phyloP scores from a whole-genome alignment of 2,797 vertebrate species.

The Hirundo rustica region DNA sequence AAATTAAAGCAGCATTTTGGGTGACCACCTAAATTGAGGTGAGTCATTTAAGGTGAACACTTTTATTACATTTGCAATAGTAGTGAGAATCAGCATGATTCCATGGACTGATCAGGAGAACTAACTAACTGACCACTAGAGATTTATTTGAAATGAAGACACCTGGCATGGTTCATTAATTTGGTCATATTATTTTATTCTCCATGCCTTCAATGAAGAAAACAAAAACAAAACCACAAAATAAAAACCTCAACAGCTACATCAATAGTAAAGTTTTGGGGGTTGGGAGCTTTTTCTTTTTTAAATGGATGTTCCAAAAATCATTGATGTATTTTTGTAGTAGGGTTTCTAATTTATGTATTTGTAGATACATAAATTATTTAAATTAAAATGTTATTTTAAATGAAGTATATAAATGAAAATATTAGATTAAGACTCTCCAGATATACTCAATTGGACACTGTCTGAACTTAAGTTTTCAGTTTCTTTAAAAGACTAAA shows the following conservation, averaged over 20 bases:
- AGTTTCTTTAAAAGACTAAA: not conserved
- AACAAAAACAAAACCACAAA: no score
- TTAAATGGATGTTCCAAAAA: not conserved
- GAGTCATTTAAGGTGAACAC: not conserved
- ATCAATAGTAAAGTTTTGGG: not conserved
- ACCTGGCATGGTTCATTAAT: not conserved
- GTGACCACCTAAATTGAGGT: not conserved
- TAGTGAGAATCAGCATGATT: not conserved
- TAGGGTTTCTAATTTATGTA: not conserved
- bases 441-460: not conserved
- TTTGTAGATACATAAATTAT: not conserved
- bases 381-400: no score
- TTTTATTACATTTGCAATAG: not conserved
- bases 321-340: not conserved
- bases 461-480: not conserved
- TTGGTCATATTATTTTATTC: not conserved
- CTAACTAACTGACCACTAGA: not conserved
- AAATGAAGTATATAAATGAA: not conserved
- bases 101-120: not conserved
- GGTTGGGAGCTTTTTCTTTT: rapidly evolving
- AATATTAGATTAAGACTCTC: not conserved
- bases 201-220: not conserved
- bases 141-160: not conserved
- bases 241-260: not conserved
- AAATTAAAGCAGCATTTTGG: not conserved